Evolutionary conservation across 1,140 invertebrate genomes (phyloP), one percentile per base, ranked within the genome.

Genomic region (Drosophila miranda): DNA sequence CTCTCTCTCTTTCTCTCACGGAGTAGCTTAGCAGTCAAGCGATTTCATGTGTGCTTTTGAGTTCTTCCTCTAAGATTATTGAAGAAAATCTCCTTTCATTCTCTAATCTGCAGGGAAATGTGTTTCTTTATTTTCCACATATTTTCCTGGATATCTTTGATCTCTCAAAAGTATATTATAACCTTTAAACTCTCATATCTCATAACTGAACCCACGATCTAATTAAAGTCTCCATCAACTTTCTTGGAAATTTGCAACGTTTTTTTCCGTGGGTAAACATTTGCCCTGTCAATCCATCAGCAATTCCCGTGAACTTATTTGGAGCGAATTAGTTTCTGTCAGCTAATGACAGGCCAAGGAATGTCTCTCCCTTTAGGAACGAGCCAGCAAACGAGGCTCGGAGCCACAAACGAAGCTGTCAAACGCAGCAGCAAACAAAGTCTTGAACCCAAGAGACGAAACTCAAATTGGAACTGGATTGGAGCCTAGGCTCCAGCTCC

Each of bases 241-340:
- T 42, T 49, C 50, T 19, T 30, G 2, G 4, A 26, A 26, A 68
- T 48, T 67, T 26, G 50, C 49, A 16, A 67, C 3, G 21, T 23
- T 0, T 26, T 38, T 13, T 28, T 28, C 34, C 48, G 23, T 38
- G 6, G 50, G 13, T 11, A 63, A 67, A 54, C 63, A 67, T 49
- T 46, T 6, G 66, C 63, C 54, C 56, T 68, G 62, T 56, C 66
- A 69, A 69, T 68, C 50, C 34, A 56, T 69, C 63, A 69, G 51
- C 66, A 56, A 68, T 69, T 52, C 62, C 66, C 66, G 68, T 69
- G 63, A 69, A 69, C 66, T 69, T 69, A 69, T 69, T 69, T 68
- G 63, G 66, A 68, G 38, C 62, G 66, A 69, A 69, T 69, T 69
- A 69, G 66, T 69, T 69, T 26, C 63, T 68, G 66, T 69, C 66